Percentiles rank a stretch among this genome's conserved stretches.
Conservation (phyloP, 2,888 invertebrate genomes). For the Eubasilissa splendida region DNA sequence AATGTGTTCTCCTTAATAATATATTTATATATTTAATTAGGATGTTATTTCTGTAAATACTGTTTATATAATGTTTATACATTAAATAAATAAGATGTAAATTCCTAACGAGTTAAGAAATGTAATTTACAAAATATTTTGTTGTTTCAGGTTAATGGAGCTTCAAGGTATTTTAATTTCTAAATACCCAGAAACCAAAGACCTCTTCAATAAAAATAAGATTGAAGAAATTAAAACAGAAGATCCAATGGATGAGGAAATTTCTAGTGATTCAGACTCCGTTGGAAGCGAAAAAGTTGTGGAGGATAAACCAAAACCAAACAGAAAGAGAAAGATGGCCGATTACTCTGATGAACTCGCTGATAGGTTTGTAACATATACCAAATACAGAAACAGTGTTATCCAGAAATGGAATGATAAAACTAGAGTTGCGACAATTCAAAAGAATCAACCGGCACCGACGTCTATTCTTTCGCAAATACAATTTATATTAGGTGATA, state of each 20-base stretch:
- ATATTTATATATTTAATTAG: no score
- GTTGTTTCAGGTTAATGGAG: constrained; percentile 67
- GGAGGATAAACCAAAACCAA: constrained; percentile 59
- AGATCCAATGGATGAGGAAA: constrained; percentile 76
- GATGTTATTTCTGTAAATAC: no score
- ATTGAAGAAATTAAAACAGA: constrained; percentile 61
- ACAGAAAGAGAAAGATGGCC: constrained; percentile 72
- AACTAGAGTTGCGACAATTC: constrained; percentile 82
- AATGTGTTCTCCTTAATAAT: no score
- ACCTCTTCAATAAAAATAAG: constrained; percentile 63
- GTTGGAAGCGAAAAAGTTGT: constrained; percentile 64
- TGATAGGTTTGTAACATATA: constrained; percentile 75
- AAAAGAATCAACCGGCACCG: constrained; percentile 75
- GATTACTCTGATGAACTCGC: constrained; percentile 75
- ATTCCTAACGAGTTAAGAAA: no score
- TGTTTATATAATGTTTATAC: no score
- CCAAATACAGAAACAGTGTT: constrained; percentile 81
- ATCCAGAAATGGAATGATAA: constrained; percentile 97
- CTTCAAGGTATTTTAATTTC: constrained; percentile 76
- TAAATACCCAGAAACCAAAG: constrained; percentile 81
- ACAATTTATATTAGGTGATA: constrained; percentile 86
- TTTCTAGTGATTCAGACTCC: constrained; percentile 75
- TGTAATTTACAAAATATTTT: constrained; percentile 4
- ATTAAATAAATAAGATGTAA: no score
- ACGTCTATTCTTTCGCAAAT: constrained; percentile 86